Conservation (phyloP, 2,113 vertebrate genomes). For the Myrmecophaga tridactyla region DNA sequence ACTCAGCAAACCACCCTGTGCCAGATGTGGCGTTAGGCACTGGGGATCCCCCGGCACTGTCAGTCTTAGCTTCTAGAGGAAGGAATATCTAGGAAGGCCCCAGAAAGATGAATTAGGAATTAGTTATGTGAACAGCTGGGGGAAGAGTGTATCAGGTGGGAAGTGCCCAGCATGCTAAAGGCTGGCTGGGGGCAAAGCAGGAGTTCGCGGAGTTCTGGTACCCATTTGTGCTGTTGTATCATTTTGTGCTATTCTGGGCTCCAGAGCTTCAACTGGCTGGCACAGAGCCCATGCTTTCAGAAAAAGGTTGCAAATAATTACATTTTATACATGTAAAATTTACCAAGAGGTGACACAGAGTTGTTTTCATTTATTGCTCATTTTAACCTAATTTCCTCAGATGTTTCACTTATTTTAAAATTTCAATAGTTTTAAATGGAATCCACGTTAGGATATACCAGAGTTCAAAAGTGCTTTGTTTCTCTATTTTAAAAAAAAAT, state of each 20-base stretch:
- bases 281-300: background rate
- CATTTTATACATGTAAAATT: background rate
- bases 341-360: background rate
- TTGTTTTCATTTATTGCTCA: background rate
- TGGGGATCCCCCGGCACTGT: too few species aligned
- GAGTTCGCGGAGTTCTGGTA: background rate
- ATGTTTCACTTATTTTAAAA: background rate
- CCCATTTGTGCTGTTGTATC: fast-evolving
- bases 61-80: background rate
- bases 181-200: too few species aligned
- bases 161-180: fast-evolving
- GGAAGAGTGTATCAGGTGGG: fast-evolving
- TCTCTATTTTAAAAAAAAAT: background rate
- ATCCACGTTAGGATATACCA: background rate
- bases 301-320: background rate
- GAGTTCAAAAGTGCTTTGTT: background rate
- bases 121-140: fast-evolving
- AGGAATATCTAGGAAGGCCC: fast-evolving
- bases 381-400: background rate
- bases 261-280: background rate
- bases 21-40: too few species aligned
- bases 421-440: background rate
- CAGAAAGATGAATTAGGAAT: fast-evolving
- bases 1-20: fast-evolving
- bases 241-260: too few species aligned